Base-by-base conservation (phyloP, 35 echinoderm and acorn worm genomes). In the Apostichopus parvimensis region DNA sequence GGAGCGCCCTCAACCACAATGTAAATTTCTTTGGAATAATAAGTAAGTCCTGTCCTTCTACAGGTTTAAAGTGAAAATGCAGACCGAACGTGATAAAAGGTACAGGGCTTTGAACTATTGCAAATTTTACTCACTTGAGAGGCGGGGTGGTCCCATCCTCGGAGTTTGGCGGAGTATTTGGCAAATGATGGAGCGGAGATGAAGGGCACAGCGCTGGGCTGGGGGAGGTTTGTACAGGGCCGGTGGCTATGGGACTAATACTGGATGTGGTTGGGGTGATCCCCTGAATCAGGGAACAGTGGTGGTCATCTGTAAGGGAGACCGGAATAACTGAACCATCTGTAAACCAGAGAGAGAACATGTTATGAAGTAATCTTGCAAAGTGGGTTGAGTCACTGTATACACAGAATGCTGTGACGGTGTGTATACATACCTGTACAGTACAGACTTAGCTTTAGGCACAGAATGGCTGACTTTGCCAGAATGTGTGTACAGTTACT, bases 181-280 rank as follows among this genome's bases (percentile, higher is more conserved):
- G 82, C 45, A 89, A 61, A 17, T 90, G 88, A 90, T 90, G 84
- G 56, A 87, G 86, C 20, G 94, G 87, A 65, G 97, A 94, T 57
- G 97, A 93, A 9, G 97, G 93, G 60, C 94, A 96, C 17, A 93
- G 95, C 5, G 93, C 93, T 20, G 97, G 97, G 82, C 95, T 98
- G 6, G 97, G 97, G 72, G 93, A 93, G 5, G 94, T 98, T 52
- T 94, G 97, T 56, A 98, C 94, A 25, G 94, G 88, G 11, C 88
- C 53, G 45, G 13, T 57, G 14, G 70, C 73, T 77, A 72, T 55
- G 34, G 88, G 65, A 68, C 85, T 83, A 83, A 83, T 83, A 83
- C 80, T 83, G 85, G 85, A 87, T 15, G 85, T 64, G 85, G 85
- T 68, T 9, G 85, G 85, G n/a, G 85, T 87, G 17, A 87, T 83